Evolutionary conservation across 2,888 invertebrate genomes (phyloP).

Genomic region (Dynastes maya): DNA sequence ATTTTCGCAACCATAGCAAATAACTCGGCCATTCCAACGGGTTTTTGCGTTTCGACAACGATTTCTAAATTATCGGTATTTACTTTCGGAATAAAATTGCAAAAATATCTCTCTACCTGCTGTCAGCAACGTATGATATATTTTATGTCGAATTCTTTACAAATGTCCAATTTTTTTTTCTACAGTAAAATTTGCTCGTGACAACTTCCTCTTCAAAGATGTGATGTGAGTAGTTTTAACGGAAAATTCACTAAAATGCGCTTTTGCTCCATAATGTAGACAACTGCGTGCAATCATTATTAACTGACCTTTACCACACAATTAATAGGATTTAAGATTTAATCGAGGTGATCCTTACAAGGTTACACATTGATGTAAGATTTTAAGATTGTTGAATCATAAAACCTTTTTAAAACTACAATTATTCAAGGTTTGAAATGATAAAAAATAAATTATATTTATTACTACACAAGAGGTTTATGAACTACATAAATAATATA

Average conservation of each 20-base stretch:
- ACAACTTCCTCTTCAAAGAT: background rate
- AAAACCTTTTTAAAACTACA: background rate
- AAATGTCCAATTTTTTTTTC: too few species aligned
- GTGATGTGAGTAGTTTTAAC: background rate
- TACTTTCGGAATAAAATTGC: too few species aligned
- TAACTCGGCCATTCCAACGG: too few species aligned
- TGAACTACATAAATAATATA: too few species aligned
- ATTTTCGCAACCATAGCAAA: too few species aligned
- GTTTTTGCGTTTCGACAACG: too few species aligned
- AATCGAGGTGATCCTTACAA: conserved; percentile 35
- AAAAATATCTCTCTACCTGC: too few species aligned
- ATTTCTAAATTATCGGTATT: too few species aligned
- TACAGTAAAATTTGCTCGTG: too few species aligned
- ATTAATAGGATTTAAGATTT: conserved; percentile 30
- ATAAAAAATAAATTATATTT: conserved; percentile 1
- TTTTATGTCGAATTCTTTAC: too few species aligned
- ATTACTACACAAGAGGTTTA: too few species aligned
- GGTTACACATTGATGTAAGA: conserved; percentile 31
- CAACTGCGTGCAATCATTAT: background rate
- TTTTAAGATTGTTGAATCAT: conserved; percentile 32
- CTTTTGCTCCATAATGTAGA: background rate
- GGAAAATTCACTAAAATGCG: background rate
- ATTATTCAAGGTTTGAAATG: conserved; percentile 4
- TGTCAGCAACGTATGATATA: too few species aligned
- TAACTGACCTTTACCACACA: background rate